These are phyloP conservation scores for Pterobdella sp. DNA, from an alignment of 2,888 invertebrate genomes.

Conservation along the genomic window DNA sequence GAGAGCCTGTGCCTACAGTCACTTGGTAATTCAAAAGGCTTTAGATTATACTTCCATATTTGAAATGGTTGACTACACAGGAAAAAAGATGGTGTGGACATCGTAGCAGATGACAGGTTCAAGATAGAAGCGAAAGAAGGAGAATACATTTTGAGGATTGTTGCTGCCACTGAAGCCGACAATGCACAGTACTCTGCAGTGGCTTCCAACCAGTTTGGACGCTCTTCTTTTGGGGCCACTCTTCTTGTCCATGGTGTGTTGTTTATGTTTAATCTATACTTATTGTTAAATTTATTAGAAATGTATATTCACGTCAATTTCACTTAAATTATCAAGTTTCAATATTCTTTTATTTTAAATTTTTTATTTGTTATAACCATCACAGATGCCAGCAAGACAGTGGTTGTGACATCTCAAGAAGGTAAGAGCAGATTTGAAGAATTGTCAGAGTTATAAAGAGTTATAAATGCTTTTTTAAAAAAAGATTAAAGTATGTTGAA, in stretches of 20 bases:
- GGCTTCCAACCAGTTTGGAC: slow-evolving; percentile 19
- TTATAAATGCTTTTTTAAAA: too few relatives aligned
- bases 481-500: too few relatives aligned
- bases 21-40: neutral
- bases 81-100: slow-evolving; percentile 4
- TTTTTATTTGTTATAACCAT: neutral
- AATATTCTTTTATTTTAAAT: too few relatives aligned
- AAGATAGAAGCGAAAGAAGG: neutral
- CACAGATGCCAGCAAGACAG: slow-evolving; percentile 3
- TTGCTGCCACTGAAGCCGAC: slow-evolving; percentile 12
- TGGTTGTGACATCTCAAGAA: too few relatives aligned
- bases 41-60: slow-evolving; percentile 2
- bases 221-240: slow-evolving; percentile 13
- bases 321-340: too few relatives aligned
- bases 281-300: too few relatives aligned
- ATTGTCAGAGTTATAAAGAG: too few relatives aligned
- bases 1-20: slow-evolving; percentile 6
- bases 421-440: too few relatives aligned
- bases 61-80: neutral
- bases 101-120: slow-evolving; percentile 2
- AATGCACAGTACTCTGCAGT: slow-evolving; percentile 21
- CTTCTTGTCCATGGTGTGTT: slow-evolving; percentile 18
- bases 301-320: too few relatives aligned
- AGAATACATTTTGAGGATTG: neutral
- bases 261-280: neutral